phyloP scores from a whole-genome alignment of 2,113 vertebrate genomes.

The Embiotoca jacksoni region DNA sequence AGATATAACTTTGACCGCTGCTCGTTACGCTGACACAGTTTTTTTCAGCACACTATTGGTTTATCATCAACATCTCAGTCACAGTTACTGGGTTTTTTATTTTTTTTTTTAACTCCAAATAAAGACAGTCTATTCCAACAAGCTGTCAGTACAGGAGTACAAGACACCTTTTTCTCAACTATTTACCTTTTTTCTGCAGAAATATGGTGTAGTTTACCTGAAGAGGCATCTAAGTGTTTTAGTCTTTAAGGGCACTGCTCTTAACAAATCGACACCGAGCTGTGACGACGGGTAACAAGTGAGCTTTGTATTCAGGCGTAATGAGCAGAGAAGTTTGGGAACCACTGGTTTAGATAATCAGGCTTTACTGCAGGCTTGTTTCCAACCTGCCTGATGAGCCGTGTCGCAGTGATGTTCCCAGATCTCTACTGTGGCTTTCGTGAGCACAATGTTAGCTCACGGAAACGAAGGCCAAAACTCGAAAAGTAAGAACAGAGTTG shows the following conservation, averaged over 20 bases:
- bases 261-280: not conserved
- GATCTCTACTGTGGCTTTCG: not conserved
- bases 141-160: not conserved
- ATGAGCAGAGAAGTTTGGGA: not conserved
- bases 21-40: not conserved
- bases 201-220: not conserved
- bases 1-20: not conserved
- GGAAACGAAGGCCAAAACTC: not conserved
- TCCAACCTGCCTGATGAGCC: conserved; percentile 7
- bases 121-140: not conserved
- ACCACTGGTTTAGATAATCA: conserved; percentile 22
- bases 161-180: not conserved
- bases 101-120: conserved; percentile 18
- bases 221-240: not conserved
- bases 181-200: not conserved
- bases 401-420: not conserved
- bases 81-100: conserved; percentile 13
- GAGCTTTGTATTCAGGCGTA: conserved; percentile 5
- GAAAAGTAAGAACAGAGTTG: not conserved
- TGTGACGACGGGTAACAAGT: not conserved
- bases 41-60: not conserved
- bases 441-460: not conserved
- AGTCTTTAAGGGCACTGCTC: not conserved
- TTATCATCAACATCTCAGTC: not conserved
- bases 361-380: conserved; percentile 10